Conservation (phyloP, 2,113 vertebrate genomes). For the Hylia prasina region DNA sequence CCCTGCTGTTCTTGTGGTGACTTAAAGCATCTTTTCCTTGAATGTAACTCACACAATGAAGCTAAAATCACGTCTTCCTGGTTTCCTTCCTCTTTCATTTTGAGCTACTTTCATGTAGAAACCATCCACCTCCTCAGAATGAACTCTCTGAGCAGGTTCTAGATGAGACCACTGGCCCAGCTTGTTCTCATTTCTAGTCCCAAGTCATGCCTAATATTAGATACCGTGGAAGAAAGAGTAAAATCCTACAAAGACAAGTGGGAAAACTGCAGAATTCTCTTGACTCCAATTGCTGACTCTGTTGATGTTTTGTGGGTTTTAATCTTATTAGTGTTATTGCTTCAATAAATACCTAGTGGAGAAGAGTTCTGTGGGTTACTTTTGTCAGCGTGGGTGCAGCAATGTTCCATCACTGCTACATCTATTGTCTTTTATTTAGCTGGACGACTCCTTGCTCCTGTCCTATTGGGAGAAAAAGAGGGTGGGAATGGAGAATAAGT, state of each 20-base stretch:
- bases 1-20: background rate
- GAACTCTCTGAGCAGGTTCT: background rate
- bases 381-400: background rate
- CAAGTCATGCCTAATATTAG: background rate
- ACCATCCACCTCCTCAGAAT: background rate
- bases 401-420: background rate
- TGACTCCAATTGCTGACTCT: background rate
- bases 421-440: constrained; percentile 34
- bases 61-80: background rate
- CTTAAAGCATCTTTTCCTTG: background rate
- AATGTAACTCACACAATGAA: background rate
- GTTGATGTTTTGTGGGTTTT: constrained; percentile 17
- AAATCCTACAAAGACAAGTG: background rate
- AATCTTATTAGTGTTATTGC: constrained; percentile 12
- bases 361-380: background rate
- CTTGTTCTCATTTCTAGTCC: background rate
- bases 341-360: constrained; percentile 27
- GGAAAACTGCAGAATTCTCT: background rate
- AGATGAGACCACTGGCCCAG: background rate
- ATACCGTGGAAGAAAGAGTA: background rate
- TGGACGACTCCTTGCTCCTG: background rate
- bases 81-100: background rate
- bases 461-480: constrained; percentile 26
- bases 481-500: constrained; percentile 7
- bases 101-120: background rate